Conservation (phyloP, 2,113 vertebrate genomes). For the Acrocephalus kingi region DNA sequence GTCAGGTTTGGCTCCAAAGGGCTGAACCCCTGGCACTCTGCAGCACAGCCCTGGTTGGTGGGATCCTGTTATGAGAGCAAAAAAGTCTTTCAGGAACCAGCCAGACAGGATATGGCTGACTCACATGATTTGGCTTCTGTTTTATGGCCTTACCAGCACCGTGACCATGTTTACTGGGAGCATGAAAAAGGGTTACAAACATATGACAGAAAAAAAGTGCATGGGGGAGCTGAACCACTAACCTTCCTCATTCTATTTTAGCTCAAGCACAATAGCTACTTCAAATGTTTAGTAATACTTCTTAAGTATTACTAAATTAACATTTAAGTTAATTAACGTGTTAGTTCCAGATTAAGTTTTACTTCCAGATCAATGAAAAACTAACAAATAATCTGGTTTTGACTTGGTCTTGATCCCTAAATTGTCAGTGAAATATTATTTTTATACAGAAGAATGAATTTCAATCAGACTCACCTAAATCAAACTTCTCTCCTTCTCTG, state of each 20-base stretch:
- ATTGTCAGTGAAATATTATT: neutral
- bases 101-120: neutral
- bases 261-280: neutral
- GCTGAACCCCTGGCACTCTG: neutral
- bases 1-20: neutral
- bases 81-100: neutral
- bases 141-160: neutral
- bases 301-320: neutral
- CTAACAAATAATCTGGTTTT: neutral
- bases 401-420: neutral
- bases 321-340: neutral
- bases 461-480: neutral
- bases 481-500: neutral
- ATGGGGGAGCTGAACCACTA: neutral
- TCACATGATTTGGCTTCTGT: neutral
- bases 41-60: neutral
- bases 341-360: neutral
- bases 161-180: neutral
- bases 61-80: neutral
- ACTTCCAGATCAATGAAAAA: neutral
- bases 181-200: neutral
- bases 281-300: neutral
- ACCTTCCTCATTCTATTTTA: neutral
- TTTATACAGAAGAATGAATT: neutral
- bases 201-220: neutral